phyloP scores from a whole-genome alignment of 1,140 invertebrate species.

The Sitobion miscanthi region DNA sequence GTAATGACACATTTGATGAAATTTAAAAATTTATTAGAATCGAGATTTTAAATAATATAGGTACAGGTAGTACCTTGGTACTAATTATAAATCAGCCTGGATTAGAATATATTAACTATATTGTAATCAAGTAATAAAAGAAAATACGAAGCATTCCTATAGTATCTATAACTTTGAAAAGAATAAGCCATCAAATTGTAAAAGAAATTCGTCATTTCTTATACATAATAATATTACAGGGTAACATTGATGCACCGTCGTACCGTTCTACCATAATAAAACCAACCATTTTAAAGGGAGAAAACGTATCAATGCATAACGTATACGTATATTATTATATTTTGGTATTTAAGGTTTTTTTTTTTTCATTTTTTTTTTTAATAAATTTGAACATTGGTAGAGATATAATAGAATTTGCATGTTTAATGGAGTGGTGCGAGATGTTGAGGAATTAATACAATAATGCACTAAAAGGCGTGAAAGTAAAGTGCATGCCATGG shows the following conservation, averaged over 20 bases:
- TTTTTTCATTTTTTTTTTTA: neutral
- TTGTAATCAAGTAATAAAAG: neutral
- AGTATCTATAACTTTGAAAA: no score
- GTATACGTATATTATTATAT: neutral
- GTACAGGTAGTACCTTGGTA: no score
- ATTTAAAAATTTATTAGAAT: neutral
- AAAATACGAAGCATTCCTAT: neutral
- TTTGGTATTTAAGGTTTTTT: neutral
- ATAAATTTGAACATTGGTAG: neutral
- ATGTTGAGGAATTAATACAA: neutral
- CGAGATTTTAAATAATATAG: no score
- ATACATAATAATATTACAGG: neutral
- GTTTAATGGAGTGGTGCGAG: neutral
- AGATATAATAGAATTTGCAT: slow-evolving; percentile 36
- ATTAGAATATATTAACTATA: neutral
- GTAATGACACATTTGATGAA: neutral
- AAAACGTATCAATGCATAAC: neutral
- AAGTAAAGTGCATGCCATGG: slow-evolving; percentile 11
- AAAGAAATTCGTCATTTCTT: neutral
- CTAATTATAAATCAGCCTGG: no score
- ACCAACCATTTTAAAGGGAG: slow-evolving; percentile 15
- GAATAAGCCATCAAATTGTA: no score
- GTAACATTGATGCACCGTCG: neutral
- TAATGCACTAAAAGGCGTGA: slow-evolving; percentile 18
- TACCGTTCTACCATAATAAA: neutral